Evolutionary conservation across 2,797 vertebrate species (phyloP), one percentile per base, ranked within the genome.

Genomic region (Triplophysa bombifrons): DNA sequence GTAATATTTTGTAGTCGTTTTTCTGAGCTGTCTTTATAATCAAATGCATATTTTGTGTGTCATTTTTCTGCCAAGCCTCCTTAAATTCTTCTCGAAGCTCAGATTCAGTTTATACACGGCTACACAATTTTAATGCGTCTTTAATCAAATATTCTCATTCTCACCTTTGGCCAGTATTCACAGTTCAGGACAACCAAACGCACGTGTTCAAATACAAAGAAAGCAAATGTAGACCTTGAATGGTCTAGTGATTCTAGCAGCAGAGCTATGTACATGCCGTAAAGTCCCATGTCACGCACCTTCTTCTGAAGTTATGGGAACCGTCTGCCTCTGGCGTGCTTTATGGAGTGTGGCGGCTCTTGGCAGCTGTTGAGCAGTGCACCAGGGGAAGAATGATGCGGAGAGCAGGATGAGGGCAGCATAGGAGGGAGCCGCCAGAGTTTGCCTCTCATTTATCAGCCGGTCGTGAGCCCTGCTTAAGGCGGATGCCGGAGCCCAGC

Each of bases 331-430:
- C 76, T 63, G 50, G 30, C 50, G 5, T 83, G 84, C 65, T 85
- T 83, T 85, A 83, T 83, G 84, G 73, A 76, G 84, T 80, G 80
- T 85, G 71, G 81, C 50, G 81, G 78, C 81, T 85, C 53, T 63
- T 80, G 81, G 81, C 78, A 80, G 66, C 75, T 61, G 69, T 80
- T 70, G 77, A 72, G 77, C 72, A 61, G 30, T 17, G n/a, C 75
- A 74, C 76, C 68, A 46, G 72, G 34, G 76, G 76, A 83, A 80
- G 82, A 84, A 48, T 74, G 80, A 84, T 84, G 66, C 65, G 65
- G 64, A 64, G 73, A 76, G 63, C 44, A 56, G 34, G 16, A 76
- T 66, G 72, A 65, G 74, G 65, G 60, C 16, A 71, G 56, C 48
- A 66, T 53, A 38, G 73, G 53, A 76, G 65, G 17, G 25, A 71